These are phyloP conservation scores for Sander lucioperca DNA, from an alignment of 2,113 vertebrate genomes.

Conservation along the genomic window DNA sequence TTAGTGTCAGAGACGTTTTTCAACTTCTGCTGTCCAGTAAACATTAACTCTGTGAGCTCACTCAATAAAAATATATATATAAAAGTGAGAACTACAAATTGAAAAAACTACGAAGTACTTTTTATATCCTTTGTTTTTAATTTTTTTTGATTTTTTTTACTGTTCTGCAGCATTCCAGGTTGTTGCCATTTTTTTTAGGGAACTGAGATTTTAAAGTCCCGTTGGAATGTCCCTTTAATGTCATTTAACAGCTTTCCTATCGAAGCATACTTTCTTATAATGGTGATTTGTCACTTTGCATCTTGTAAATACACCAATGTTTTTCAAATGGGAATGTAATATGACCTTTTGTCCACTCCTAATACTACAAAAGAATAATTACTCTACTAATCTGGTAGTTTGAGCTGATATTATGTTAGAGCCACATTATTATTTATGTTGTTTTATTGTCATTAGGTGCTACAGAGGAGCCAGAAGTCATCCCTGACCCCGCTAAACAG, in stretches of 20 bases:
- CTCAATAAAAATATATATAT: neutral
- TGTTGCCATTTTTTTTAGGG: neutral
- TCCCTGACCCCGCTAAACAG: conserved; percentile 96
- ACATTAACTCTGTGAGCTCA: neutral
- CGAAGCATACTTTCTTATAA: neutral
- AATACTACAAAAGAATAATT: neutral
- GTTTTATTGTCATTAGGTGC: conserved; percentile 84
- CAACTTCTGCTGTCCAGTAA: too few relatives aligned
- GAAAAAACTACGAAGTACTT: neutral
- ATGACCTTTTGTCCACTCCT: neutral
- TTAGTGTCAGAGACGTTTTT: too few relatives aligned
- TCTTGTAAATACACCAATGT: neutral
- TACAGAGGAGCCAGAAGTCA: conserved; percentile 97
- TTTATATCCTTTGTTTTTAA: neutral
- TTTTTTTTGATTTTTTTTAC: neutral
- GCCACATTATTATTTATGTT: neutral
- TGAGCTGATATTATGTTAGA: too few relatives aligned
- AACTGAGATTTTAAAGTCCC: too few relatives aligned
- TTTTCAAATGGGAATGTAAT: neutral
- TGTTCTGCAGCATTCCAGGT: neutral
- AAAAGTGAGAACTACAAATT: neutral
- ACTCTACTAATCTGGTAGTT: too few relatives aligned
- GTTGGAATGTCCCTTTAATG: neutral
- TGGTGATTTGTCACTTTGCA: neutral
- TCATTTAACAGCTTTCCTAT: neutral